A percentile compares a stretch with the other conserved stretches of the same genome.
Evolutionary conservation across 2,888 invertebrate species (phyloP).

Genomic region (Cataglyphis cursor): DNA sequence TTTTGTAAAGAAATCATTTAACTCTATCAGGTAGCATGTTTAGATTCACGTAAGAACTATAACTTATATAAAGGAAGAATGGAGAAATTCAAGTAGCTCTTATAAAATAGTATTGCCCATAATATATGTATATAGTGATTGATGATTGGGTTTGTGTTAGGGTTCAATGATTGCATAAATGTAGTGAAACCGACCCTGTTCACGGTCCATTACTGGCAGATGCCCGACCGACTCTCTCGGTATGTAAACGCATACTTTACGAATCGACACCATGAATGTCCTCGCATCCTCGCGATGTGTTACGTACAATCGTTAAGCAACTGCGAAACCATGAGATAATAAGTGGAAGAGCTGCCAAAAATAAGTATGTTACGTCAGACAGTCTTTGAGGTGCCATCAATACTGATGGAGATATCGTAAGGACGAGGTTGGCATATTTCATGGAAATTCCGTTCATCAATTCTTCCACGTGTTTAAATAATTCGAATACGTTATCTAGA

Average conservation of each 20-base stretch:
- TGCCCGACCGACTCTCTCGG: constrained; percentile 25
- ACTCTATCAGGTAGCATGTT: constrained; percentile 10
- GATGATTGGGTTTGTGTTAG: constrained; percentile 1
- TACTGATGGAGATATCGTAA: neutral
- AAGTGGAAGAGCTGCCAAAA: constrained; percentile 18
- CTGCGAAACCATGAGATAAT: constrained; percentile 58
- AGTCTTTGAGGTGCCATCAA: neutral
- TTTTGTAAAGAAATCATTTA: neutral
- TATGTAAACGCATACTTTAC: constrained; percentile 39
- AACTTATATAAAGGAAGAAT: neutral
- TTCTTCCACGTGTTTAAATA: neutral
- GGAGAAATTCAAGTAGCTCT: neutral
- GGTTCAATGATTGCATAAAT: constrained; percentile 10
- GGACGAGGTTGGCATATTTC: neutral
- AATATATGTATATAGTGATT: neutral
- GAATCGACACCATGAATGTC: constrained; percentile 30
- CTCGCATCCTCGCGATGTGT: constrained; percentile 24
- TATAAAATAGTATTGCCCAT: neutral
- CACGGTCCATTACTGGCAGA: constrained; percentile 34
- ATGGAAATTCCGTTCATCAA: neutral
- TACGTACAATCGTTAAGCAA: constrained; percentile 67
- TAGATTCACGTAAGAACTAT: neutral
- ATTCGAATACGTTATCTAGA: neutral
- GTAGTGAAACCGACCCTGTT: constrained; percentile 24
- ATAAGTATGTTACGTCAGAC: constrained; percentile 1